Conservation (phyloP, 1,140 invertebrate species). For the Magallana angulata region DNA sequence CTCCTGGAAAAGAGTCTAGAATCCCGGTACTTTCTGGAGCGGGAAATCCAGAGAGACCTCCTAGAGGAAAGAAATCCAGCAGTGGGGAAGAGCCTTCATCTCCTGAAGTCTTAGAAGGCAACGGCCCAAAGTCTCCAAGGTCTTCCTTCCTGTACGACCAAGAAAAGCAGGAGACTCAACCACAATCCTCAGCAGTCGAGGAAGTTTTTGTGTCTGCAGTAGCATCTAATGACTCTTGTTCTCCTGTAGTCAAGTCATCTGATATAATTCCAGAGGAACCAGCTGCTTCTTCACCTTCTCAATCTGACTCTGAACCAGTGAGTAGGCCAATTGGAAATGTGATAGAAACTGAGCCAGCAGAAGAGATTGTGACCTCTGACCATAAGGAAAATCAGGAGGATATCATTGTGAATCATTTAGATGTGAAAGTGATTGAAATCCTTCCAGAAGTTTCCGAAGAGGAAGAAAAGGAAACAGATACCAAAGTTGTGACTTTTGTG, state of each 20-base stretch:
- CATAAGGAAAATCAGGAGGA: not conserved
- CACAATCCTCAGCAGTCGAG: not conserved
- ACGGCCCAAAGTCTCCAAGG: not conserved
- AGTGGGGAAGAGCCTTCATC: constrained; percentile 22
- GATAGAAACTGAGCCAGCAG: not conserved
- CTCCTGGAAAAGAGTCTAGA: constrained; percentile 52
- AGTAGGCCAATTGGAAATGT: not conserved
- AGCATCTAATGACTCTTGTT: constrained; percentile 20
- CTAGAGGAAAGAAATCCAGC: constrained; percentile 47
- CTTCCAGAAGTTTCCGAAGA: constrained; percentile 3
- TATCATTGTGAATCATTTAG: constrained; percentile 32
- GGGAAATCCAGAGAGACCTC: constrained; percentile 38
- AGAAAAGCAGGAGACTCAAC: not conserved
- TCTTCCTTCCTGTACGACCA: constrained; percentile 14
- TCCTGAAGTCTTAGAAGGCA: constrained; percentile 12
- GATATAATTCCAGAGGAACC: not conserved
- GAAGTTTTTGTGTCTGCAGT: constrained; percentile 18
- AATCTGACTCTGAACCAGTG: not conserved
- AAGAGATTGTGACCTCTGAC: constrained; percentile 21
- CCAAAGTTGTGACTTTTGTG: not conserved
- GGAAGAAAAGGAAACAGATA: not conserved
- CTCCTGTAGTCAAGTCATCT: constrained; percentile 27
- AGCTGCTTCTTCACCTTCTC: not conserved
- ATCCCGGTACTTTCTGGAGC: constrained; percentile 37
- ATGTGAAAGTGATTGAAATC: constrained; percentile 18